Evolutionary conservation across 2,113 vertebrate genomes (phyloP).

Genomic region (Sorex fumeus): DNA sequence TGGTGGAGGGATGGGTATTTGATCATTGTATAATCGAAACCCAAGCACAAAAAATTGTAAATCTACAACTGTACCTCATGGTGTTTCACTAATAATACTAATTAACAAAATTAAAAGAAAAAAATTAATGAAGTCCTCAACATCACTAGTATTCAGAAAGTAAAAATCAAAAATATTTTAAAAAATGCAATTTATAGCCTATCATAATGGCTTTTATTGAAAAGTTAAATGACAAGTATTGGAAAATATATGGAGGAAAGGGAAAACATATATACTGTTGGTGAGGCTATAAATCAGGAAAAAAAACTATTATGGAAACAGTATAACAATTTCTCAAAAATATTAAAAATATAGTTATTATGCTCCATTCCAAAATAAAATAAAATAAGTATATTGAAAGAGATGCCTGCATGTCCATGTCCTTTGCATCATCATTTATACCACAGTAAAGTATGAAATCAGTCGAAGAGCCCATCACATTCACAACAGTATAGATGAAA

Average conservation of each 20-base stretch:
- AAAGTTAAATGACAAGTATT: slow-evolving; percentile 18
- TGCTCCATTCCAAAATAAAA: background rate
- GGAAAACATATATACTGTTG: background rate
- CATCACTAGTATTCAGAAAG: background rate
- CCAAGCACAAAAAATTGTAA: too few relatives aligned
- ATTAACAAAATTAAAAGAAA: too few relatives aligned
- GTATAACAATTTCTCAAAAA: background rate
- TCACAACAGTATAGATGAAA: background rate
- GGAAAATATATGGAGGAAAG: background rate
- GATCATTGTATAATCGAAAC: too few relatives aligned
- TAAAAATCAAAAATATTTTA: background rate
- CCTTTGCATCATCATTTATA: background rate
- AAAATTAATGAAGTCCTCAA: too few relatives aligned
- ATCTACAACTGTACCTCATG: too few relatives aligned
- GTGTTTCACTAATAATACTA: too few relatives aligned
- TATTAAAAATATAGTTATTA: background rate
- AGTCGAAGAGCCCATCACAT: background rate
- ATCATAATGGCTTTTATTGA: background rate
- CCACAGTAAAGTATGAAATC: background rate
- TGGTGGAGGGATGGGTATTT: too few relatives aligned
- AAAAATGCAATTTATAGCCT: background rate
- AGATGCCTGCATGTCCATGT: background rate
- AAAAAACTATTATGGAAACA: background rate
- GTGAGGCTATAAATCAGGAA: background rate
- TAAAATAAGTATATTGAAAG: background rate